Conservation (phyloP, 2,113 vertebrate species). For the Hymenochirus boettgeri region DNA sequence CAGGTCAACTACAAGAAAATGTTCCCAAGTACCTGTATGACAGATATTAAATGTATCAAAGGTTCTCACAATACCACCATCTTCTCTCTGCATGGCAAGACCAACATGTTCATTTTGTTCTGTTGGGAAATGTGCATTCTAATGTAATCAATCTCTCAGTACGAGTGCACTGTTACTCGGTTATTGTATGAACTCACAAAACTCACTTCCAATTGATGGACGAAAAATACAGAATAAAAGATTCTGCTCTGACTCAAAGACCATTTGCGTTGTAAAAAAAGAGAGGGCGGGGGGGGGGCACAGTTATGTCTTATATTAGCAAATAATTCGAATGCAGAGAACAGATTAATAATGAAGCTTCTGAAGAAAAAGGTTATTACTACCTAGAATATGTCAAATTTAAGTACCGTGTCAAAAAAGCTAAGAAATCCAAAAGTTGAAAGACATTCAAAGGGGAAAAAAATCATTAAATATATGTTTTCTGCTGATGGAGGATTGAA, state of each 20-base stretch:
- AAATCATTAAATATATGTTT: too few relatives aligned
- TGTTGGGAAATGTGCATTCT: constrained; percentile 32
- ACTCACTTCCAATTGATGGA: constrained; percentile 23
- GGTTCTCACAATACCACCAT: constrained; percentile 16
- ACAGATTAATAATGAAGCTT: not conserved
- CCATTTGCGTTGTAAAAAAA: constrained; percentile 1
- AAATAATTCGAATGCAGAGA: not conserved
- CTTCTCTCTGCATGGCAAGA: constrained; percentile 19
- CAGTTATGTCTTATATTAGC: not conserved
- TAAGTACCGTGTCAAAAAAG: not conserved
- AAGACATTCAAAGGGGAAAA: too few relatives aligned
- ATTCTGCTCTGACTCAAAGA: constrained; percentile 13
- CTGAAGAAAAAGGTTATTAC: not conserved
- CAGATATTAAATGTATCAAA: constrained; percentile 33
- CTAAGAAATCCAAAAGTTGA: not conserved
- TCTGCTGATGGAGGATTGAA: too few relatives aligned
- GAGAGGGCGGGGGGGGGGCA: not conserved
- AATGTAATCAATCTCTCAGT: constrained; percentile 39
- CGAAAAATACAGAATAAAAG: constrained; percentile 29
- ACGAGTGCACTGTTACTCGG: constrained; percentile 5
- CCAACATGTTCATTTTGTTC: constrained; percentile 29
- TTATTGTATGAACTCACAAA: constrained; percentile 25
- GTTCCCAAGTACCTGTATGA: constrained; percentile 14
- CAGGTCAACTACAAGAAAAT: constrained; percentile 7
- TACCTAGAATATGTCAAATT: constrained; percentile 20